phyloP scores from a whole-genome alignment of 2,888 invertebrate species.

The Venusia cambrica region DNA sequence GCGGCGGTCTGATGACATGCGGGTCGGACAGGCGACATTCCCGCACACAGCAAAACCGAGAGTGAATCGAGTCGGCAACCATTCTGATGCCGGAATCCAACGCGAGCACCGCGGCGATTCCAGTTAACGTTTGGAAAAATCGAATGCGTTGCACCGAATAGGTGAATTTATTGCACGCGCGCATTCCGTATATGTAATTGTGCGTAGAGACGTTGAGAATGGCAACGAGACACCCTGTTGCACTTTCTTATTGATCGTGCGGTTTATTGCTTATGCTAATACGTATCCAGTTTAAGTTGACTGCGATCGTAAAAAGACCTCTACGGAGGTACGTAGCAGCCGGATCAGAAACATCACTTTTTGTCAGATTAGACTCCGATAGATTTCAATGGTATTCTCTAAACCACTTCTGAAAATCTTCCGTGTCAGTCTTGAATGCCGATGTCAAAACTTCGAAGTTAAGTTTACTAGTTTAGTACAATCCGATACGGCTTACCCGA shows the following conservation, averaged over 20 bases:
- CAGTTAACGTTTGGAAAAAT: constrained; percentile 15
- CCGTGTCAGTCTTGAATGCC: no score
- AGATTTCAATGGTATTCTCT: no score
- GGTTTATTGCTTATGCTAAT: constrained; percentile 1
- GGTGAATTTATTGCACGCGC: constrained; percentile 12
- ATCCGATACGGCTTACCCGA: no score
- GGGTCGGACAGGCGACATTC: constrained; percentile 51
- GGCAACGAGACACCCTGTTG: constrained; percentile 8
- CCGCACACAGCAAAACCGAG: constrained; percentile 56
- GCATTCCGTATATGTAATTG: constrained; percentile 27
- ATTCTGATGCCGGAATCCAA: constrained; percentile 44
- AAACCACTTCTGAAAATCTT: no score
- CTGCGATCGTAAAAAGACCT: no score
- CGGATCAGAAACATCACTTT: no score
- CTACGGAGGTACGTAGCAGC: no score
- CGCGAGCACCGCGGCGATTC: constrained; percentile 31
- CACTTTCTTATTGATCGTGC: constrained; percentile 20
- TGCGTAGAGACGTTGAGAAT: constrained; percentile 21
- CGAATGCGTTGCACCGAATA: constrained; percentile 1
- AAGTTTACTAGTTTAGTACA: no score
- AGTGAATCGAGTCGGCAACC: constrained; percentile 49
- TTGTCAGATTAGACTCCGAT: no score
- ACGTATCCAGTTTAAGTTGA: neutral
- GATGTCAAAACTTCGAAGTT: no score
- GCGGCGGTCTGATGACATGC: constrained; percentile 17